A percentile compares a stretch with the other conserved stretches of the same genome.
Conservation (phyloP, 2,888 invertebrate species). For the Andrena hattorfiana region DNA sequence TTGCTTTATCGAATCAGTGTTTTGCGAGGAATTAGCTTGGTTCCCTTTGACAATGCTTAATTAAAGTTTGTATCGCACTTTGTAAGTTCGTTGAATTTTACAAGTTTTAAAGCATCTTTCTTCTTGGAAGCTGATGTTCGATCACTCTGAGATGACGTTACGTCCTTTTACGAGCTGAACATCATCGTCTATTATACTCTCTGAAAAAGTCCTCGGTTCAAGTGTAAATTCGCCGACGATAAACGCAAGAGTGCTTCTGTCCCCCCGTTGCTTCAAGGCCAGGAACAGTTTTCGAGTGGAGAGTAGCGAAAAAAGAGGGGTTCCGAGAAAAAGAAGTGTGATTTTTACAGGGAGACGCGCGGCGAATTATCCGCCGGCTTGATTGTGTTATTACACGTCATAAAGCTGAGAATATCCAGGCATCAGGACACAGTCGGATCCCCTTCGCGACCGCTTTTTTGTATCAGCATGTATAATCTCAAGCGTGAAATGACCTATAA, state of each 20-base stretch:
- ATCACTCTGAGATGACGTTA: no score
- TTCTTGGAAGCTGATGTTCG: no score
- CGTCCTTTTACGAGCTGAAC: no score
- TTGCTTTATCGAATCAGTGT: not conserved
- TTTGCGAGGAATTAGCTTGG: not conserved
- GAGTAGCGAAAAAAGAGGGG: not conserved
- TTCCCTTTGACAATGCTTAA: not conserved
- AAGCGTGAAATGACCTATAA: conserved; percentile 63
- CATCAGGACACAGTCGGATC: conserved; percentile 35
- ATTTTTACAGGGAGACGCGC: conserved; percentile 21
- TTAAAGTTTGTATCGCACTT: no score
- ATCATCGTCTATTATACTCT: no score
- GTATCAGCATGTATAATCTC: conserved; percentile 60
- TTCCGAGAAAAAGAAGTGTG: conserved; percentile 16
- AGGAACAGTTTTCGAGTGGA: not conserved
- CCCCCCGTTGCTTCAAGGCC: not conserved
- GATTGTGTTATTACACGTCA: conserved; percentile 58
- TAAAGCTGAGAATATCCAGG: conserved; percentile 66
- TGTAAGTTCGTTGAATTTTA: no score
- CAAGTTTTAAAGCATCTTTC: no score
- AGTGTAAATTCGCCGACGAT: not conserved
- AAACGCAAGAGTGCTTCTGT: not conserved
- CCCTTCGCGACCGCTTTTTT: conserved; percentile 45
- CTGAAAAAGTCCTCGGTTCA: not conserved
- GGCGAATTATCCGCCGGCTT: conserved; percentile 42